Evolutionary conservation across 2,113 vertebrate genomes (phyloP).

Genomic region (Albula goreensis): DNA sequence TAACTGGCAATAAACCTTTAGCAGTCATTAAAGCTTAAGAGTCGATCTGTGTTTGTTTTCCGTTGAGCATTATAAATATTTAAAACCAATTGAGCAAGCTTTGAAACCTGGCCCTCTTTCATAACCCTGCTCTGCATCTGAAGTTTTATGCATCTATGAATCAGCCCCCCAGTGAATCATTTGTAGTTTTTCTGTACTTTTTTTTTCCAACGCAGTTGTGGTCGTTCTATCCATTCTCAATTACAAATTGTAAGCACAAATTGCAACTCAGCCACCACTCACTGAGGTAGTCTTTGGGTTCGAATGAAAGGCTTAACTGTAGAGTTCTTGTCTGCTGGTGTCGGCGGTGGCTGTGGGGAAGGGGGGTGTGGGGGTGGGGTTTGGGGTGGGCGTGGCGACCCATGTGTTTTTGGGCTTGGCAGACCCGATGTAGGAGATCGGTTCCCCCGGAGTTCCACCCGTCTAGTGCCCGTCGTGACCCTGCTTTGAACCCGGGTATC

Average conservation of each 20-base stretch:
- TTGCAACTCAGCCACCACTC: background rate
- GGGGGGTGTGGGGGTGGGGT: no score
- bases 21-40: no score
- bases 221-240: no score
- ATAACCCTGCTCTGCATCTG: no score
- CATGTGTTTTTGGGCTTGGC: conserved; percentile 42
- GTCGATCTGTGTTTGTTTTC: no score
- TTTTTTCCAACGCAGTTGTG: no score
- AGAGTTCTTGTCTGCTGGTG: conserved; percentile 42
- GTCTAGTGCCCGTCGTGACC: conserved; percentile 30
- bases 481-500: conserved; percentile 47
- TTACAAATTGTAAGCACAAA: background rate
- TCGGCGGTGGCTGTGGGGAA: background rate
- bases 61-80: no score
- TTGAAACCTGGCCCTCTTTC: no score
- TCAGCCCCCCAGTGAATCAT: background rate
- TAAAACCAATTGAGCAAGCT: no score
- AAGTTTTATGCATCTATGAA: no score
- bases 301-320: conserved; percentile 10
- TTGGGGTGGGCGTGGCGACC: no score
- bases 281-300: background rate
- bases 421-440: conserved; percentile 31
- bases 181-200: background rate
- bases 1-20: no score
- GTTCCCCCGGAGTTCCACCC: conserved; percentile 22